phyloP scores from a whole-genome alignment of 2,797 vertebrate species.

The Malacoraja senta region DNA sequence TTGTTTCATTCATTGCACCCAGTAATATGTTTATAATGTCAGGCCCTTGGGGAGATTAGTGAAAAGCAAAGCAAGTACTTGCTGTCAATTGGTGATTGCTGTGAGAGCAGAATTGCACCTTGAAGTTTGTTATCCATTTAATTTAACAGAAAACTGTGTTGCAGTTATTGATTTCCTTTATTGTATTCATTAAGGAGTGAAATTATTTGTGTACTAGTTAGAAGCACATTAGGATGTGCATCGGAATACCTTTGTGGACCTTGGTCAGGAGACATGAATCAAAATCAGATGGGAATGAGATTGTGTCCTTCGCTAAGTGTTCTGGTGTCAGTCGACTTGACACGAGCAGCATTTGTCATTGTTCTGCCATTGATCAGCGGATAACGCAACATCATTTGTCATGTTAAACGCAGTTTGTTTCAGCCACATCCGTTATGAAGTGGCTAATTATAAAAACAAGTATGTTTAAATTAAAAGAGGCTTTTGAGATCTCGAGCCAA shows the following conservation, averaged over 20 bases:
- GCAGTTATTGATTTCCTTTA: constrained; percentile 51
- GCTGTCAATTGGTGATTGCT: constrained; percentile 31
- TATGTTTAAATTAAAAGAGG: background rate
- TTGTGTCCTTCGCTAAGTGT: background rate
- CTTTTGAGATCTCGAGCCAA: background rate
- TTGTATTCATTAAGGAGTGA: constrained; percentile 46
- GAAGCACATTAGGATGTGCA: constrained; percentile 44
- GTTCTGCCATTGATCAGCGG: constrained; percentile 7
- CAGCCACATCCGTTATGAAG: background rate
- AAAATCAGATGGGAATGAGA: constrained; percentile 4
- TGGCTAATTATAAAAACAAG: background rate
- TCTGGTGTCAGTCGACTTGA: background rate
- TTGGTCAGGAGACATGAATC: constrained; percentile 34
- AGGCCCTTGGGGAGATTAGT: constrained; percentile 23
- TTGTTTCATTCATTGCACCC: background rate
- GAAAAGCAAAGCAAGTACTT: constrained; percentile 23
- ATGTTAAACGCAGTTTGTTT: constrained; percentile 14
- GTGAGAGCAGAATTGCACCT: constrained; percentile 7
- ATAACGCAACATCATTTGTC: background rate
- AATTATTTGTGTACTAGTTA: constrained; percentile 46
- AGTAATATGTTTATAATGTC: constrained; percentile 20
- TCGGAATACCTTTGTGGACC: constrained; percentile 43
- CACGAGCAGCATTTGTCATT: background rate
- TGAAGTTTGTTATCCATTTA: constrained; percentile 34
- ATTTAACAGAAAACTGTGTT: constrained; percentile 35